These are phyloP conservation scores for Diorhabda sublineata DNA, from an alignment of 1,140 invertebrate species.

Conservation along the genomic window DNA sequence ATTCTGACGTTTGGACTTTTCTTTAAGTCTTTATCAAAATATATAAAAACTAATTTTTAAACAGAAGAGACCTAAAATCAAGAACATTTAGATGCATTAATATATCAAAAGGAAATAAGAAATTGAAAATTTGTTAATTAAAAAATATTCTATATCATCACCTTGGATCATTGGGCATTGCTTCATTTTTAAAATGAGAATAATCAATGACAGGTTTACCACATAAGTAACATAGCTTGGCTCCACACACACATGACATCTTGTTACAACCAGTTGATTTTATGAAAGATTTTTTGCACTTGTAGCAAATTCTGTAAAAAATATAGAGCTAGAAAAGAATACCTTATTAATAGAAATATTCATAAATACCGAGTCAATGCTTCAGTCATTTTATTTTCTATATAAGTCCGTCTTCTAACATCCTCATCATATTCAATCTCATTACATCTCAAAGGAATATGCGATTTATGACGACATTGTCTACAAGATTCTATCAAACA, in stretches of 20 bases:
- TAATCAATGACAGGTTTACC: constrained; percentile 56
- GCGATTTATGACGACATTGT: constrained; percentile 57
- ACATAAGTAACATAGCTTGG: constrained; percentile 67
- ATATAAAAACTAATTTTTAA: no score
- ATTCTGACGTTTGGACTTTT: no score
- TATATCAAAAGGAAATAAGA: no score
- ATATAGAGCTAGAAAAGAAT: background rate
- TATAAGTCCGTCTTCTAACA: constrained; percentile 53
- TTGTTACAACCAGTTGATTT: constrained; percentile 69
- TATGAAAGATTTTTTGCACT: constrained; percentile 57
- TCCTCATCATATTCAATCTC: constrained; percentile 59
- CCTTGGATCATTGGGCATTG: constrained; percentile 22
- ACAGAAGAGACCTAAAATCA: no score
- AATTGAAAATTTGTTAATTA: no score
- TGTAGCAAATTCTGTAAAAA: constrained; percentile 54
- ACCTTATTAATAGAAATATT: background rate
- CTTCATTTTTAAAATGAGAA: constrained; percentile 56
- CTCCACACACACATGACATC: constrained; percentile 66
- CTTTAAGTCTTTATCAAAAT: no score
- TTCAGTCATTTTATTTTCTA: constrained; percentile 66
- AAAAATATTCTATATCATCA: no score
- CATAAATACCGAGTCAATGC: constrained; percentile 52
- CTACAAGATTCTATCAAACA: constrained; percentile 62
- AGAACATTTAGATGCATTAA: no score
- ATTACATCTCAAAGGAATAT: constrained; percentile 61